phyloP scores from a whole-genome alignment of 2,113 vertebrate species.

The Callocephalon fimbriatum region DNA sequence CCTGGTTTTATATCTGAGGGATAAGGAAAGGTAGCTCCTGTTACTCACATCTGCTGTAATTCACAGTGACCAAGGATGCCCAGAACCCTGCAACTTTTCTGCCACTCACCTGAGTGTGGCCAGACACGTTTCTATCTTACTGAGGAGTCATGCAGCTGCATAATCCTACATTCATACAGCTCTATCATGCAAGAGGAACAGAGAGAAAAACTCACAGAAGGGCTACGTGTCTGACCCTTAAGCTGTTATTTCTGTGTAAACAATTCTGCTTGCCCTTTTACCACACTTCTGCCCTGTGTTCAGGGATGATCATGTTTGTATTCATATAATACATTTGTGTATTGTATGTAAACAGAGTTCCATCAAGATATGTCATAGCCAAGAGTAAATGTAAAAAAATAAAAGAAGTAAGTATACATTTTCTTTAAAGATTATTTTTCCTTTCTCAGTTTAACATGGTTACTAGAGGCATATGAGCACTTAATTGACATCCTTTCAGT shows the following conservation, averaged over 20 bases:
- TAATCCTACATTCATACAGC: not conserved
- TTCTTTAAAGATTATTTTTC: slow-evolving; percentile 11
- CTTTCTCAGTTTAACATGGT: not conserved
- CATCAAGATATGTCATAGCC: not conserved
- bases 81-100: not conserved
- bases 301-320: not conserved
- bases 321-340: not conserved
- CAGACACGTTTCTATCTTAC: not conserved
- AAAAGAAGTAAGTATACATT: not conserved
- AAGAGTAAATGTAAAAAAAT: not conserved
- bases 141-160: not conserved
- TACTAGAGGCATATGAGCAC: slow-evolving; percentile 3
- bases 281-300: not conserved
- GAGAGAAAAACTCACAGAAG: not conserved
- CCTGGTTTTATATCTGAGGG: not conserved
- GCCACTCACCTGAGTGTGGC: not conserved
- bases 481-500: slow-evolving; percentile 17
- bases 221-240: not conserved
- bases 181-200: not conserved
- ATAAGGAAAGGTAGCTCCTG: not conserved
- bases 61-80: not conserved
- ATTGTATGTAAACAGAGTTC: not conserved
- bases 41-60: not conserved
- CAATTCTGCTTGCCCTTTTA: not conserved
- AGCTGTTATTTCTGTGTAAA: not conserved